Conservation (phyloP, 2,888 invertebrate genomes). For the Crossocerus cetratus region DNA sequence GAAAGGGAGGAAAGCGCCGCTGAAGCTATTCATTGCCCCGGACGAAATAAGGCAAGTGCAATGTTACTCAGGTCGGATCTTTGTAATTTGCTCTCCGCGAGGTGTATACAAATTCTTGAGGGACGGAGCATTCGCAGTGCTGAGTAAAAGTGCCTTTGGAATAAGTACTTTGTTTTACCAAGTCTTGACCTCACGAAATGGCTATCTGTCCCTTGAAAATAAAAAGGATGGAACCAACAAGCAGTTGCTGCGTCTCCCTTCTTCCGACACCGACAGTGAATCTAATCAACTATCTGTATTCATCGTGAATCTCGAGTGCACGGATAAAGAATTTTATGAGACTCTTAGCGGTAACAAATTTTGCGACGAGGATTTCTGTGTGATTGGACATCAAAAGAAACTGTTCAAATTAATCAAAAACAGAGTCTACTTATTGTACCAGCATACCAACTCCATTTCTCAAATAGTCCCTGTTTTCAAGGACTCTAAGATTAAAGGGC, state of each 20-base stretch:
- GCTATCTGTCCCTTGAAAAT: constrained; percentile 58
- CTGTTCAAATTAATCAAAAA: constrained; percentile 55
- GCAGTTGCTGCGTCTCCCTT: constrained; percentile 53
- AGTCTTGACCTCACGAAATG: constrained; percentile 51
- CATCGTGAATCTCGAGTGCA: constrained; percentile 41
- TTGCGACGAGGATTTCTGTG: constrained; percentile 48
- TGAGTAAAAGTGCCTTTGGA: constrained; percentile 65
- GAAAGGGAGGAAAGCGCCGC: neutral
- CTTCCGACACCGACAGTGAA: neutral
- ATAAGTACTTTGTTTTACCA: constrained; percentile 62
- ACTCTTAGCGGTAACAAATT: constrained; percentile 31
- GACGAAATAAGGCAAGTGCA: constrained; percentile 59
- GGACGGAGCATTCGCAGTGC: constrained; percentile 50
- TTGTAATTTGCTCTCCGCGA: constrained; percentile 63
- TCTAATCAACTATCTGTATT: constrained; percentile 32
- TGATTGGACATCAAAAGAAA: constrained; percentile 60
- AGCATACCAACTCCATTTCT: constrained; percentile 47
- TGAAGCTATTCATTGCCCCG: constrained; percentile 53
- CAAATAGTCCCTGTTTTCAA: constrained; percentile 58
- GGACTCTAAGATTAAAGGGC: constrained; percentile 47
- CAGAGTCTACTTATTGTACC: constrained; percentile 57
- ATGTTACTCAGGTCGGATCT: constrained; percentile 61
- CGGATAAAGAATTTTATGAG: constrained; percentile 44
- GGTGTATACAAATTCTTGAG: constrained; percentile 67
- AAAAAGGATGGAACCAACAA: constrained; percentile 57